Percentiles rank a stretch among this genome's conserved stretches.
phyloP scores from a whole-genome alignment of 53 echinoderm and acorn worm species.

The Antedon mediterranea region DNA sequence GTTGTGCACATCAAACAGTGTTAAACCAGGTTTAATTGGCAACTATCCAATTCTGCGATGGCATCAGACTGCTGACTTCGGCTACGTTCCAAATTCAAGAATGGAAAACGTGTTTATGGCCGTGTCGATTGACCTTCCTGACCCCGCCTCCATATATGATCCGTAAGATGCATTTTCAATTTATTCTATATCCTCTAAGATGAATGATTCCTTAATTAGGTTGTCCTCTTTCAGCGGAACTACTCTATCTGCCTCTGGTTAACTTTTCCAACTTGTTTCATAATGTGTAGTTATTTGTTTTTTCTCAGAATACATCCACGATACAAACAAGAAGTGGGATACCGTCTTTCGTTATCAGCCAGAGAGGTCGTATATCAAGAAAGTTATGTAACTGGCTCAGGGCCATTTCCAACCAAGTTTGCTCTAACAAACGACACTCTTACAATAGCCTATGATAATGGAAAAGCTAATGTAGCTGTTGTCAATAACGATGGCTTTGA shows the following conservation, averaged over 20 bases:
- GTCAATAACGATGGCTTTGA: slow-evolving; percentile 42
- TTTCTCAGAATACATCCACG: slow-evolving; percentile 65
- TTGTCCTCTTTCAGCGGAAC: too few relatives aligned
- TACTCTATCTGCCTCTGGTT: too few relatives aligned
- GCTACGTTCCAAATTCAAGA: slow-evolving; percentile 44
- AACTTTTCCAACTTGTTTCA: too few relatives aligned
- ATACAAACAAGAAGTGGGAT: slow-evolving; percentile 78
- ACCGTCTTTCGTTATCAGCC: slow-evolving; percentile 53
- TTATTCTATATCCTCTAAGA: too few relatives aligned
- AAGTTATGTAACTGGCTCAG: slow-evolving; percentile 18
- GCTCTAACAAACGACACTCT: slow-evolving; percentile 8
- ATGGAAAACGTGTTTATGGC: slow-evolving; percentile 77
- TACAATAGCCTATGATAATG: slow-evolving; percentile 27
- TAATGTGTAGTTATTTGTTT: too few relatives aligned
- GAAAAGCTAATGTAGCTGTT: slow-evolving; percentile 20
- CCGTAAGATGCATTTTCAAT: slow-evolving; percentile 50
- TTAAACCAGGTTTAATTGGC: slow-evolving; percentile 11
- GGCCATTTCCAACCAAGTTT: slow-evolving; percentile 53
- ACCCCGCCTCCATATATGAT: slow-evolving; percentile 38
- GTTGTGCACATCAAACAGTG: slow-evolving; percentile 49
- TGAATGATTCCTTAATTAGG: too few relatives aligned
- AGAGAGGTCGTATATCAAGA: slow-evolving; percentile 55
- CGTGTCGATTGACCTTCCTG: slow-evolving; percentile 63
- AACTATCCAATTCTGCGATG: slow-evolving; percentile 45
- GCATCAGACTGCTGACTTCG: slow-evolving; percentile 72